Evolutionary conservation across 35 echinoderm and acorn worm species (phyloP).

Genomic region (Lytechinus pictus): DNA sequence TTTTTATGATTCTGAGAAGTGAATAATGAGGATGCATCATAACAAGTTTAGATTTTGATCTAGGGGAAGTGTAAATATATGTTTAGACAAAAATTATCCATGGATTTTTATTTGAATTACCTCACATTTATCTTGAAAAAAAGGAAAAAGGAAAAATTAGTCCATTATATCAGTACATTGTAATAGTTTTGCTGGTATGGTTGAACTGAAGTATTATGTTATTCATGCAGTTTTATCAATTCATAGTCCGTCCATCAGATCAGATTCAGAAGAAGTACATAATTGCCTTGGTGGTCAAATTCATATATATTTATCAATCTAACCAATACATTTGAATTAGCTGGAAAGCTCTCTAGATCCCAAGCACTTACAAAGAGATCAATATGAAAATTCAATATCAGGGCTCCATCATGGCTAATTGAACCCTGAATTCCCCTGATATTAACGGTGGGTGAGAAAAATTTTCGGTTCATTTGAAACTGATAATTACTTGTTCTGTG

Average conservation of each 20-base stretch:
- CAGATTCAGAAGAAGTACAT: neutral
- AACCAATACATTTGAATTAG: neutral
- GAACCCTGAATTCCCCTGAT: neutral
- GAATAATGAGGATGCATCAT: too few relatives aligned
- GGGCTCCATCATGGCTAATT: neutral
- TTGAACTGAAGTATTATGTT: neutral
- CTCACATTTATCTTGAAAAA: neutral
- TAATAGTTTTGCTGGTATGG: neutral
- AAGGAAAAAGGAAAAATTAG: neutral
- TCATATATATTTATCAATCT: neutral
- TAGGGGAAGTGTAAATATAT: too few relatives aligned
- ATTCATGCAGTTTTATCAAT: neutral
- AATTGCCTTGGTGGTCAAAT: neutral
- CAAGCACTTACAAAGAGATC: neutral
- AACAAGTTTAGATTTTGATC: too few relatives aligned
- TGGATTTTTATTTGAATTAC: too few relatives aligned
- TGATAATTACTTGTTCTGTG: neutral
- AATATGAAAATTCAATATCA: constrained; percentile 4
- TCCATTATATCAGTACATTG: neutral
- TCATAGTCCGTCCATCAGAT: neutral
- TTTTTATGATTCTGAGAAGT: too few relatives aligned
- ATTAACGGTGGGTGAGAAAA: neutral
- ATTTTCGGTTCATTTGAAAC: neutral
- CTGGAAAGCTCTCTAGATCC: neutral
- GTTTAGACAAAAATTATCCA: too few relatives aligned